Evolutionary conservation across 2,888 invertebrate species (phyloP).

Genomic region (Branchipolynoe longqiensis): DNA sequence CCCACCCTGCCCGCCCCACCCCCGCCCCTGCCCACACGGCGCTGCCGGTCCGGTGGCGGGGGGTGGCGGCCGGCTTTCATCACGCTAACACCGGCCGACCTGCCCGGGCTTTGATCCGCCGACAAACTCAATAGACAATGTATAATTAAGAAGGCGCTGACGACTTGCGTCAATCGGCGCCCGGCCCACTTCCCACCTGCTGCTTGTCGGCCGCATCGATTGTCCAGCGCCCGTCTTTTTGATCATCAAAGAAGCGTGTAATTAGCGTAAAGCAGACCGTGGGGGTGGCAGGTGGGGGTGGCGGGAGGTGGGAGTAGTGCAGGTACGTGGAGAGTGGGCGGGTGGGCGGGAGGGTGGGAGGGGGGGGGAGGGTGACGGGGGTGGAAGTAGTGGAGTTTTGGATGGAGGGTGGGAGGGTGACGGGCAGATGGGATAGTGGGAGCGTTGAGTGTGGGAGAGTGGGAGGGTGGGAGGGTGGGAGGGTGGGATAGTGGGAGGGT

Average conservation of each 20-base stretch:
- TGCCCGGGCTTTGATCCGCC: slow-evolving; percentile 14
- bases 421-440: too few species aligned
- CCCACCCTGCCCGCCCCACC: not conserved
- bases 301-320: too few species aligned
- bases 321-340: too few species aligned
- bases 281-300: not conserved
- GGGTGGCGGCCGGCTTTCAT: slow-evolving; percentile 37
- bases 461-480: not conserved
- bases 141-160: slow-evolving; percentile 39
- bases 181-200: not conserved
- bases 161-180: slow-evolving; percentile 13
- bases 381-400: too few species aligned
- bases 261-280: slow-evolving; percentile 32
- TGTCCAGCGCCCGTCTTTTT: slow-evolving; percentile 36
- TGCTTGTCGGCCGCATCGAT: slow-evolving; percentile 37
- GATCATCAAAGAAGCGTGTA: slow-evolving; percentile 8
- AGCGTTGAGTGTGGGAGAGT: too few species aligned
- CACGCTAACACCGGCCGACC: slow-evolving; percentile 1
- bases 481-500: not conserved
- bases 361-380: too few species aligned
- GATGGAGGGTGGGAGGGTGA: too few species aligned
- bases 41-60: not conserved
- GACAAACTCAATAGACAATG: slow-evolving; percentile 49
- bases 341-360: too few species aligned
- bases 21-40: not conserved